Base-by-base conservation (phyloP, 2,797 vertebrate species). In the Cirrhinus molitorella region DNA sequence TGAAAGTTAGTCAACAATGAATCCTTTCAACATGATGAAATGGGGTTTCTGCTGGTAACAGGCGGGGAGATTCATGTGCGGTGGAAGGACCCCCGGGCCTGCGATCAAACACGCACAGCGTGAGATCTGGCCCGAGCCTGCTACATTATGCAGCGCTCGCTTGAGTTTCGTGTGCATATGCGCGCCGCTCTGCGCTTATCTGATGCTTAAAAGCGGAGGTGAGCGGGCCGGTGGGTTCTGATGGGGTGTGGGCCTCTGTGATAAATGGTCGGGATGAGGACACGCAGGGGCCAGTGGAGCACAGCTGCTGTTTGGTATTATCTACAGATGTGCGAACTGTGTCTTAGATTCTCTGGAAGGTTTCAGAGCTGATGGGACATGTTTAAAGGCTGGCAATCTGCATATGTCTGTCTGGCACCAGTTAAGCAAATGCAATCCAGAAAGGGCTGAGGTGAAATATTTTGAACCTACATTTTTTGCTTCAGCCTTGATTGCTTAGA, bases 291-390 rank as follows among this genome's bases (percentile, higher is more conserved):
- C 75, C 51, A 40, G 75, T 66, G 8, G 7, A 70, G 66, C 45
- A 57, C 61, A 71, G 67, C 81, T 88, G 77, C 73, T 81, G 81
- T 72, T 88, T 83, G 84, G 72, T 23, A 80, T 88, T 88, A 77
- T 71, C 71, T 70, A 80, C 87, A 88, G 81, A 85, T 85, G 84
- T 81, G 74, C 57, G 73, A 82, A 63, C 49, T 71, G 23, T 25
- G 31, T 40, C 23, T 73, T 55, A 28, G 47, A 79, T 34, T 65
- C 63, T 74, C 47, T 45, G 31, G 23, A 51, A 83, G 40, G 9
- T 75, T 57, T 83, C 55, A 9, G 37, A 55, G 21, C 28, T 51
- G 51, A 67, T 82, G 79, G 76, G 75, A 78, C 74, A 68, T 65
- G 34, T 80, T 79, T 57, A 66, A 40, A 76, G 31, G 43, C 45